A percentile compares a stretch with the other conserved stretches of the same genome.
Conservation (phyloP, 1,140 invertebrate species). For the Drosophila pruinosa region DNA sequence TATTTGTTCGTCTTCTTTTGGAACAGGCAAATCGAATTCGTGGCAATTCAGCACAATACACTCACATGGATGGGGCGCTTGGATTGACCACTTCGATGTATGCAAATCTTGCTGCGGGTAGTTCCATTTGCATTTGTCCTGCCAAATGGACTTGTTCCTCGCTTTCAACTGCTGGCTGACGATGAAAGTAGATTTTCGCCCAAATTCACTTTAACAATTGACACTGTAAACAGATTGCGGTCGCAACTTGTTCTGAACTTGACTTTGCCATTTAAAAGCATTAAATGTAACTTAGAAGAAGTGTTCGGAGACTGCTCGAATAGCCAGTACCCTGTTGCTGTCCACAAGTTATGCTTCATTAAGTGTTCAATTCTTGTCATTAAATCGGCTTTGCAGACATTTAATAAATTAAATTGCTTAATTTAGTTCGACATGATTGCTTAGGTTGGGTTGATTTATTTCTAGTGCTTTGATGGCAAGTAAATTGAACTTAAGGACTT, state of each 20-base stretch:
- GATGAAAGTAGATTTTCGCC: slow-evolving; percentile 58
- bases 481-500: too few relatives aligned
- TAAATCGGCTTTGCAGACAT: too few relatives aligned
- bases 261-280: slow-evolving; percentile 34
- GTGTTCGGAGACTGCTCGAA: background rate
- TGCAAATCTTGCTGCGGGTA: slow-evolving; percentile 52
- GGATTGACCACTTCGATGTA: slow-evolving; percentile 48
- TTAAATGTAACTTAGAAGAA: slow-evolving; percentile 28
- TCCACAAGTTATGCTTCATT: too few relatives aligned
- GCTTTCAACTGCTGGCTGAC: background rate
- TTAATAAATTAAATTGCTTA: too few relatives aligned
- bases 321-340: background rate
- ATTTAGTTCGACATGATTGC: too few relatives aligned
- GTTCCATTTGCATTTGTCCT: slow-evolving; percentile 69
- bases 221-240: slow-evolving; percentile 76
- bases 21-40: slow-evolving; percentile 18
- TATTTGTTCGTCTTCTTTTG: slow-evolving; percentile 46
- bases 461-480: too few relatives aligned
- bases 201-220: slow-evolving; percentile 77
- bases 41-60: slow-evolving; percentile 25
- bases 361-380: too few relatives aligned
- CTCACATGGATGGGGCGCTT: slow-evolving; percentile 6
- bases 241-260: slow-evolving; percentile 53
- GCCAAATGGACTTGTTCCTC: slow-evolving; percentile 32
- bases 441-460: too few relatives aligned